These are phyloP conservation scores for Balaenoptera acutorostrata DNA, from an alignment of 2,113 vertebrate species.

Conservation along the genomic window DNA sequence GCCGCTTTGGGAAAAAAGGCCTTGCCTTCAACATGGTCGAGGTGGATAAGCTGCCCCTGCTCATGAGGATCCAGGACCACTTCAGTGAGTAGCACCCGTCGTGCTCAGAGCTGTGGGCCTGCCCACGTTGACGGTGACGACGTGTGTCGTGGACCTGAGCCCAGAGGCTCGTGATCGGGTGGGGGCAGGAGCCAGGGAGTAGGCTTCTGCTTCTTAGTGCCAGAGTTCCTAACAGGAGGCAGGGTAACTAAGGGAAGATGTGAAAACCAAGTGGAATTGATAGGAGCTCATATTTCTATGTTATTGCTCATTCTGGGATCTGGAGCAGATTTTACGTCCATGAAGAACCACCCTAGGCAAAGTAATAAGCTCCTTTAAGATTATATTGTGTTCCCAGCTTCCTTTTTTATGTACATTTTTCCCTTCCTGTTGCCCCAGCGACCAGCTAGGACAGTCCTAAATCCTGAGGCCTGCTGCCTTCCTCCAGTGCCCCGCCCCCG, in stretches of 20 bases:
- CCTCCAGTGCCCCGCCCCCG: background rate
- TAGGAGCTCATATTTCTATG: background rate
- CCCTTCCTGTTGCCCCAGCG: background rate
- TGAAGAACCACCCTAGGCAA: background rate
- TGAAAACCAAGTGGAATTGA: background rate
- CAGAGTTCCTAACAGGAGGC: background rate
- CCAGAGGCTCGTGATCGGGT: background rate
- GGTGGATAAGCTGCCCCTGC: constrained; percentile 12
- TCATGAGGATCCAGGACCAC: constrained; percentile 77
- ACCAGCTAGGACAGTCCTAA: background rate
- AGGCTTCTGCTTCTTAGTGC: background rate
- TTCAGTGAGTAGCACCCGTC: constrained; percentile 77
- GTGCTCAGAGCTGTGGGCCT: background rate
- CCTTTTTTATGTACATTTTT: background rate
- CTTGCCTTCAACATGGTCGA: constrained; percentile 83
- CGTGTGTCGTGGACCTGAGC: fast-evolving
- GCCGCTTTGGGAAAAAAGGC: constrained; percentile 82
- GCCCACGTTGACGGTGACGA: fast-evolving
- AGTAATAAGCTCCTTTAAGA: background rate
- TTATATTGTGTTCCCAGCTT: background rate
- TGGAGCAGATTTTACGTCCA: background rate
- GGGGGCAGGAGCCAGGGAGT: background rate
- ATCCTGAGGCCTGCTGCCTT: background rate
- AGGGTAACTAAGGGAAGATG: background rate
- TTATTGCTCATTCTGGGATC: background rate